Evolutionary conservation across 2,113 vertebrate species (phyloP), one percentile per base, ranked within the genome.

Genomic region (Leptobrachium ailaonicum): DNA sequence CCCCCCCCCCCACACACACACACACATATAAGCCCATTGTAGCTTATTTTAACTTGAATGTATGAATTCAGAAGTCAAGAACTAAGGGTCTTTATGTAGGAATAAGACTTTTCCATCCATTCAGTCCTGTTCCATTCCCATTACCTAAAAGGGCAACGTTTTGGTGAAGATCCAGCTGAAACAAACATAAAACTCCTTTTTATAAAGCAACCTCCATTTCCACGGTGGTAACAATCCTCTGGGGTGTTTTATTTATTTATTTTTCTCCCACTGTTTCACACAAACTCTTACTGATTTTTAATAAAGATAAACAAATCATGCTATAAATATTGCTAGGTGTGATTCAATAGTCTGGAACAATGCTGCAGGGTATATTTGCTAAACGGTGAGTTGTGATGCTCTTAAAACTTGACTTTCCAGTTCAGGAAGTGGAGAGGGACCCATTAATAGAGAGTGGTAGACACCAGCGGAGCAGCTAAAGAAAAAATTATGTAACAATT

Each of bases 91-190:
- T 64, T 64, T 64, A 40, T 64, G 62, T 20, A 64, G 62, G 40
- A 64, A 64, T 20, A 32, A 64, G 62, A 64, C 20, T 64, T 64
- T 64, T 64, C 62, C 62, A 64, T 5, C 62, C 62, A 64, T 64
- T 13, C 11, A 62, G 9, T 62, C 4, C n/a, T 10, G 56, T 41
- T 47, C 44, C 62, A 40, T 75, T 53, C 43, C 11, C 32, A 12
- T 47, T 45, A 75, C 73, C 43, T 75, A 44, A 75, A 66, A 64
- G 43, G 7, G 20, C n/a, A 66, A 12, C 14, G 41, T 75, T 50
- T 66, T 75, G 73, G 73, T 41, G 44, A 50, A 32, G n/a, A 50
- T 41, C 62, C 73, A 75, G 62, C 9, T 50, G 1, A 41, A 50
- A 66, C 6, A 71, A 60, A 74, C 13, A 47, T 66, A 64, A 63